These are phyloP conservation scores for Drosophila austrosaltans DNA, from an alignment of 2,888 invertebrate genomes.

Conservation along the genomic window DNA sequence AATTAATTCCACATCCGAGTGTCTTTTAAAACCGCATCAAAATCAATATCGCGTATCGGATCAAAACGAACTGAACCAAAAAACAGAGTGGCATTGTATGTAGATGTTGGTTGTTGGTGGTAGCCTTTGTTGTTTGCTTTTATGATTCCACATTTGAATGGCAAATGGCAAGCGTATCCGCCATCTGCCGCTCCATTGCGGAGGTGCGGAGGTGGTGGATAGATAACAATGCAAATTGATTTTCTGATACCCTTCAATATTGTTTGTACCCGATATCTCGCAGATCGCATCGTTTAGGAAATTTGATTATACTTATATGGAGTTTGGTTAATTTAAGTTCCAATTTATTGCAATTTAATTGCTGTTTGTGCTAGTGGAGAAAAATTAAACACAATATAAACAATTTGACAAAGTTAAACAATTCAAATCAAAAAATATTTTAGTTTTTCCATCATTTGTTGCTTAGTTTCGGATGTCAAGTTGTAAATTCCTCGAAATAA, in stretches of 20 bases:
- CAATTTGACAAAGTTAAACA: too few species aligned
- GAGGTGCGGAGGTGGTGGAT: slow-evolving; percentile 64
- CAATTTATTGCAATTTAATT: too few species aligned
- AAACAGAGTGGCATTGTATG: slow-evolving; percentile 44
- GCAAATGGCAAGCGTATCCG: slow-evolving; percentile 63
- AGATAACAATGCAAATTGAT: slow-evolving; percentile 45
- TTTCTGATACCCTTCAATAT: slow-evolving; percentile 10
- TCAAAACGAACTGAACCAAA: slow-evolving; percentile 40
- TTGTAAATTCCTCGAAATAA: too few species aligned
- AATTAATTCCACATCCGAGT: slow-evolving; percentile 62
- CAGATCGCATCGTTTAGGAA: background rate
- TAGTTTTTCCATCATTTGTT: too few species aligned
- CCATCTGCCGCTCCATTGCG: slow-evolving; percentile 49
- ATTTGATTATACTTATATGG: background rate
- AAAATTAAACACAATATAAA: too few species aligned
- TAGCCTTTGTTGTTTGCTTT: slow-evolving; percentile 55
- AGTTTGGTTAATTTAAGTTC: too few species aligned
- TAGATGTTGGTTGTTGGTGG: slow-evolving; percentile 58
- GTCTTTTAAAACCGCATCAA: slow-evolving; percentile 66
- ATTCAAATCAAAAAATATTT: too few species aligned
- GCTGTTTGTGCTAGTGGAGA: too few species aligned
- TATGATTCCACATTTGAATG: slow-evolving; percentile 55
- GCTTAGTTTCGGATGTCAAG: too few species aligned
- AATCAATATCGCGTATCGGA: slow-evolving; percentile 66
- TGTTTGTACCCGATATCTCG: background rate